These are phyloP conservation scores for Rhabdomys dilectus DNA, from an alignment of 2,113 vertebrate genomes.

Conservation along the genomic window DNA sequence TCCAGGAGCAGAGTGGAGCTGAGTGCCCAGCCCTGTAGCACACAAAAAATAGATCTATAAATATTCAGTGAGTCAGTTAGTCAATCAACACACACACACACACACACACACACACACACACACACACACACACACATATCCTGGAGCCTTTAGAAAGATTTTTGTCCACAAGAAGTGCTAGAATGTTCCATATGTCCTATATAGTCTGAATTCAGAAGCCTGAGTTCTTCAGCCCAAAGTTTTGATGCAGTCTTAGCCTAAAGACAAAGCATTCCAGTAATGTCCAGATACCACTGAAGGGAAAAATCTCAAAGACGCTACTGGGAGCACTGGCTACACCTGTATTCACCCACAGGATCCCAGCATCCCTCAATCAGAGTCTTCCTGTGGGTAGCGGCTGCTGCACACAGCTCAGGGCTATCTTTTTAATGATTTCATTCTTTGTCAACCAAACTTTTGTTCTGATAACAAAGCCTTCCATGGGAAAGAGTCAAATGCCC, in stretches of 20 bases:
- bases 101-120: neutral
- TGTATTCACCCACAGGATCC: neutral
- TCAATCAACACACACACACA: neutral
- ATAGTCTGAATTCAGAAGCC: neutral
- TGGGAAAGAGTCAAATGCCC: neutral
- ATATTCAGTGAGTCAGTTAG: neutral
- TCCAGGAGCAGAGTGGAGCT: neutral
- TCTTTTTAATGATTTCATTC: slow-evolving; percentile 24
- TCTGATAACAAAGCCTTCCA: neutral
- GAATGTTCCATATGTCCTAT: neutral
- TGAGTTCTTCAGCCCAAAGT: neutral
- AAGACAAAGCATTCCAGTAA: neutral
- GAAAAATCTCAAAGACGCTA: slow-evolving; percentile 37
- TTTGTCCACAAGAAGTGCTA: neutral
- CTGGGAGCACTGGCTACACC: neutral
- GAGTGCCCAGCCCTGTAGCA: neutral
- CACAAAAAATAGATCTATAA: neutral
- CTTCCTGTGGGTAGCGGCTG: neutral
- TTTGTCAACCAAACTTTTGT: neutral
- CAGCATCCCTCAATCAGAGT: neutral
- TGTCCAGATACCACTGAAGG: neutral
- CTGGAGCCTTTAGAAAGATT: neutral
- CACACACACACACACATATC: neutral
- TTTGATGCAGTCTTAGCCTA: neutral
- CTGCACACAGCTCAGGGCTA: neutral